These are phyloP conservation scores for Drosophila aff. DNA, from an alignment of 1,140 invertebrate genomes.

Conservation along the genomic window DNA sequence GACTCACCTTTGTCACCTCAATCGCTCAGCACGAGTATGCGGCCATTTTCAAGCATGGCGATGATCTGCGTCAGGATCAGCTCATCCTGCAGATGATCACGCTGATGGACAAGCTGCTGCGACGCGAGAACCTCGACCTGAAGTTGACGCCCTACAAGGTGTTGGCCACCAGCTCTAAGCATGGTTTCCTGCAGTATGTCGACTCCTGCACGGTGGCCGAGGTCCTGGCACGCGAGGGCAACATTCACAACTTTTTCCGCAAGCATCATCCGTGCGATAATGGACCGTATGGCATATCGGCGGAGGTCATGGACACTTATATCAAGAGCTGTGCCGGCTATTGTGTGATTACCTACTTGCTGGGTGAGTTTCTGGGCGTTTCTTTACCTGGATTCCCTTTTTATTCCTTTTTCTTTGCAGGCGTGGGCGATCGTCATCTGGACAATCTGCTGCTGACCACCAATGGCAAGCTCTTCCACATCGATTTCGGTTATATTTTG, in stretches of 20 bases:
- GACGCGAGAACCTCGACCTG: conserved; percentile 97
- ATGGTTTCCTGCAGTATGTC: conserved; percentile 99
- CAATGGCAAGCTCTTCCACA: conserved; percentile 97
- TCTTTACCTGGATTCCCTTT: too few relatives aligned
- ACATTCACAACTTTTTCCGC: conserved; percentile 95
- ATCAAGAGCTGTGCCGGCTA: conserved; percentile 99
- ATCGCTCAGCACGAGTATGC: conserved; percentile 93
- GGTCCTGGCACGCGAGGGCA: conserved; percentile 94
- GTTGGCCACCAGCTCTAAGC: conserved; percentile 96
- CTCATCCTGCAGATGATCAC: conserved; percentile 98
- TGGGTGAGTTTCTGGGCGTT: conserved; percentile 86
- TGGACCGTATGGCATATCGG: conserved; percentile 94
- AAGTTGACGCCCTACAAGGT: conserved; percentile 97
- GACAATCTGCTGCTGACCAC: conserved; percentile 98
- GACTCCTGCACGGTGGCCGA: conserved; percentile 97
- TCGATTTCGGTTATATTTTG: conserved; percentile 99
- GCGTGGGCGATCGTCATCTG: conserved; percentile 98
- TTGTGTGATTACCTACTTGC: conserved; percentile 98
- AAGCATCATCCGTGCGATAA: conserved; percentile 95
- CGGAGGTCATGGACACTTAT: conserved; percentile 99
- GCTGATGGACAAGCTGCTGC: conserved; percentile 98
- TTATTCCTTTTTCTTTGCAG: conserved; percentile 82
- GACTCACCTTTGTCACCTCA: conserved; percentile 93
- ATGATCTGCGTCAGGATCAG: conserved; percentile 99
- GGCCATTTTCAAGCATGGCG: conserved; percentile 99